A percentile compares a stretch with the other conserved stretches of the same genome.
phyloP scores from a whole-genome alignment of 1,140 invertebrate genomes.

The Brachionus koreanus region DNA sequence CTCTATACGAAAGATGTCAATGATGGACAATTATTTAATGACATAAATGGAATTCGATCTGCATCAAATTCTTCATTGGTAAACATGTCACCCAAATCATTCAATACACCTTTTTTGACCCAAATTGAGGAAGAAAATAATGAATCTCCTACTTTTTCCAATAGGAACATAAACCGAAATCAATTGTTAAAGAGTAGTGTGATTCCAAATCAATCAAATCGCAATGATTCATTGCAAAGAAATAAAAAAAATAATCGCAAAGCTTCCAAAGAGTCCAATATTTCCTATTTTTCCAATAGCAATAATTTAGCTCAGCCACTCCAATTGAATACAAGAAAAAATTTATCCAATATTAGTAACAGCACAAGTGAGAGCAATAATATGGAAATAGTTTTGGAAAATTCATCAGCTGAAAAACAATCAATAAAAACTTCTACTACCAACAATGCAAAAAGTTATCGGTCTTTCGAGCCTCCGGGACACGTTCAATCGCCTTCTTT shows the following conservation, averaged over 20 bases:
- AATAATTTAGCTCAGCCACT: neutral
- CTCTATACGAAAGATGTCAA: constrained; percentile 70
- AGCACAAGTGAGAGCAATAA: constrained; percentile 39
- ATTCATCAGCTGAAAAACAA: neutral
- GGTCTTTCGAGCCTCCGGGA: constrained; percentile 7
- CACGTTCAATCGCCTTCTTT: neutral
- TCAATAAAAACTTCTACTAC: neutral
- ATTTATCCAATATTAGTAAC: constrained; percentile 29
- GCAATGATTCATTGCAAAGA: neutral
- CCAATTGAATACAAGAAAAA: neutral
- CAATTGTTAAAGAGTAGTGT: neutral
- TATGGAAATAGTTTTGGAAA: constrained; percentile 25
- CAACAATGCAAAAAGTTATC: neutral
- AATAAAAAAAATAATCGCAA: neutral
- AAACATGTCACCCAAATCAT: constrained; percentile 19
- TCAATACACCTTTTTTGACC: constrained; percentile 13
- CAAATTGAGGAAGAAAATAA: constrained; percentile 38
- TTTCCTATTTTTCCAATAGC: neutral
- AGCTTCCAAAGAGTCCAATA: constrained; percentile 5
- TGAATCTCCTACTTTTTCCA: neutral
- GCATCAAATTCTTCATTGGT: constrained; percentile 21
- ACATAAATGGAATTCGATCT: constrained; percentile 31
- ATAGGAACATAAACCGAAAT: neutral
- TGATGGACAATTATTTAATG: constrained; percentile 46
- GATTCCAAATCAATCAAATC: neutral